phyloP scores from a whole-genome alignment of 2,888 invertebrate genomes.

The Cataglyphis altisquamis region DNA sequence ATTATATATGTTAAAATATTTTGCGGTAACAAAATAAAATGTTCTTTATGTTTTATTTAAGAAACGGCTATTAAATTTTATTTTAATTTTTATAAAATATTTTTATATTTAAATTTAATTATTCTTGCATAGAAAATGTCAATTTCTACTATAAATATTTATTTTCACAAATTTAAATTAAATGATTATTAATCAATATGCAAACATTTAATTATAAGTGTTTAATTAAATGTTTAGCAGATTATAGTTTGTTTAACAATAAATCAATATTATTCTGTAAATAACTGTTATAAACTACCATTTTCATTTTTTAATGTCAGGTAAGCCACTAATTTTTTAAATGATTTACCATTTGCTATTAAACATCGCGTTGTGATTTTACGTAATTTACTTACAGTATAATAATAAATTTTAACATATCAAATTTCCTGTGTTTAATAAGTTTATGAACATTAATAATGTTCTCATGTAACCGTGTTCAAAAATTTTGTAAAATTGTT shows the following conservation, averaged over 20 bases:
- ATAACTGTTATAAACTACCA: not conserved
- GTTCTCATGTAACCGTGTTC: not conserved
- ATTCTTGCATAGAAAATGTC: not conserved
- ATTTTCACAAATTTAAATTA: not conserved
- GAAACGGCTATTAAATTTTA: not conserved
- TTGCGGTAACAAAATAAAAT: not conserved
- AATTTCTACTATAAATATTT: not conserved
- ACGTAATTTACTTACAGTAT: not conserved
- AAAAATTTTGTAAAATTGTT: not conserved
- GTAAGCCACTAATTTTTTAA: not conserved
- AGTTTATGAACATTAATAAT: not conserved
- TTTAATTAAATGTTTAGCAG: not conserved
- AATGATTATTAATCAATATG: not conserved
- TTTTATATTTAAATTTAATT: not conserved
- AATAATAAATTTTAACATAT: conserved; percentile 13
- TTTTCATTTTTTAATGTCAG: not conserved
- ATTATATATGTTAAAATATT: conserved; percentile 36
- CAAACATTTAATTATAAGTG: not conserved
- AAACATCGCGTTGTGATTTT: not conserved
- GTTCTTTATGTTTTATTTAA: not conserved
- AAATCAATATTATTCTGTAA: not conserved
- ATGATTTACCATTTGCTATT: not conserved
- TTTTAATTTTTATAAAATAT: not conserved
- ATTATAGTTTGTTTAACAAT: not conserved
- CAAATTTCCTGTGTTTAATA: not conserved